Evolutionary conservation across 1,140 invertebrate genomes (phyloP).

Genomic region (Drosophila pruinosa): DNA sequence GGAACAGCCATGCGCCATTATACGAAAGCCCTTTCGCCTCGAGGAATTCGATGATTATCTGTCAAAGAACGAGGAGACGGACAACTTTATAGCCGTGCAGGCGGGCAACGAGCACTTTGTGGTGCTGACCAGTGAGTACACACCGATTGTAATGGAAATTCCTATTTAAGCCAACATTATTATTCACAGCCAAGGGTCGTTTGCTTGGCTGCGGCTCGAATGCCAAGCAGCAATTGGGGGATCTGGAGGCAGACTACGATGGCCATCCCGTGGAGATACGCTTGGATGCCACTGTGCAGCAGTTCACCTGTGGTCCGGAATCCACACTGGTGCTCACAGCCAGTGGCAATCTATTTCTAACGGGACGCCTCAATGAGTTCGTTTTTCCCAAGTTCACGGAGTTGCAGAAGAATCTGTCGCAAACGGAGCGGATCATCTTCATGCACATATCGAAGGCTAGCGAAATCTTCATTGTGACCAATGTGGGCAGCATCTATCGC

Average conservation of each 20-base stretch:
- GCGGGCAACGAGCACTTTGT: slow-evolving; percentile 79
- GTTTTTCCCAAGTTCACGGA: slow-evolving; percentile 78
- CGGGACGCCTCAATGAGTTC: slow-evolving; percentile 76
- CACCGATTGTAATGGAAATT: fast-evolving
- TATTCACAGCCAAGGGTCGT: slow-evolving; percentile 59
- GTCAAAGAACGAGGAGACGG: slow-evolving; percentile 71
- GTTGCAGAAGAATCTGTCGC: slow-evolving; percentile 73
- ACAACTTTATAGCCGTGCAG: slow-evolving; percentile 68
- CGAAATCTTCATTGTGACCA: slow-evolving; percentile 81
- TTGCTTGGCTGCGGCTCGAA: slow-evolving; percentile 77
- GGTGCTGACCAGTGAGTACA: slow-evolving; percentile 73
- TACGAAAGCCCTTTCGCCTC: slow-evolving; percentile 73
- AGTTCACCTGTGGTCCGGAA: slow-evolving; percentile 71
- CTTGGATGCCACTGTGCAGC: slow-evolving; percentile 63
- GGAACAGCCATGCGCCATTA: slow-evolving; percentile 58
- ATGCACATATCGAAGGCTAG: slow-evolving; percentile 81
- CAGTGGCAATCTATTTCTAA: slow-evolving; percentile 69
- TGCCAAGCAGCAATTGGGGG: slow-evolving; percentile 59
- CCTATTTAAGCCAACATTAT: too few species aligned
- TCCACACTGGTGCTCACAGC: slow-evolving; percentile 76
- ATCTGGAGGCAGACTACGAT: slow-evolving; percentile 60
- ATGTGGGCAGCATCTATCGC: slow-evolving; percentile 77
- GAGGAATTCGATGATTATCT: slow-evolving; percentile 78
- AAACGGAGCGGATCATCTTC: slow-evolving; percentile 76
- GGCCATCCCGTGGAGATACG: slow-evolving; percentile 68